Base-by-base conservation (phyloP, 2,797 vertebrate species). In the Alosa sapidissima region DNA sequence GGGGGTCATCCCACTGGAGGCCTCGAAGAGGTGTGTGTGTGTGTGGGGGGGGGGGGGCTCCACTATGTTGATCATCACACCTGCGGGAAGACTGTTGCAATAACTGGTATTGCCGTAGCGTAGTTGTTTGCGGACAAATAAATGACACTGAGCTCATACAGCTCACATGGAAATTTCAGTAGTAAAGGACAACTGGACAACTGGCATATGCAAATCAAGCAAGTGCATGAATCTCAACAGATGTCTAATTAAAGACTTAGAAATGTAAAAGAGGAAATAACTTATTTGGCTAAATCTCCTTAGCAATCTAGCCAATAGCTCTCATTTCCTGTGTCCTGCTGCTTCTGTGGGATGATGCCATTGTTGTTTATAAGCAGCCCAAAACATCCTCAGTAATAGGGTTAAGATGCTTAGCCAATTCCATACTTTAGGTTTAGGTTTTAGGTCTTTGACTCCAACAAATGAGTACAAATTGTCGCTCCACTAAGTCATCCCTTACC, bases 391-490 rank as follows among this genome's bases (percentile, higher is more conserved):
- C 83, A 85, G 84, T 89, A 89, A 91, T 85, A 84, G 88, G 82
- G 83, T 86, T 89, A 89, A 89, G 88, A 87, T 89, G 88, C 88
- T 89, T 88, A 87, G 87, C 82, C 81, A 86, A 87, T 87, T 86
- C 58, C 85, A 83, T 87, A 85, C 86, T 55, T 81, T 78, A 78
- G 36, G 41, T 78, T 78, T 86, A 88, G 87, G 88, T 72, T 86
- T 84, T 82, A 93, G 92, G 93, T 91, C 92, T 89, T 91, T 90
- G 92, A 92, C 89, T 87, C 72, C 62, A 52, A 89, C 92, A 89
- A 93, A 93, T 91, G 91, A 93, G 91, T 91, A 93, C 91, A 92
- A 90, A 91, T 92, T 93, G 93, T 93, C 92, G 92, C 92, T 92
- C 91, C 91, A 91, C 92, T 94, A 93, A 95, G 91, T 93, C 93